A percentile compares a stretch with the other conserved stretches of the same genome.
Evolutionary conservation across 2,888 invertebrate species (phyloP).

Genomic region (Epiblema foenella): DNA sequence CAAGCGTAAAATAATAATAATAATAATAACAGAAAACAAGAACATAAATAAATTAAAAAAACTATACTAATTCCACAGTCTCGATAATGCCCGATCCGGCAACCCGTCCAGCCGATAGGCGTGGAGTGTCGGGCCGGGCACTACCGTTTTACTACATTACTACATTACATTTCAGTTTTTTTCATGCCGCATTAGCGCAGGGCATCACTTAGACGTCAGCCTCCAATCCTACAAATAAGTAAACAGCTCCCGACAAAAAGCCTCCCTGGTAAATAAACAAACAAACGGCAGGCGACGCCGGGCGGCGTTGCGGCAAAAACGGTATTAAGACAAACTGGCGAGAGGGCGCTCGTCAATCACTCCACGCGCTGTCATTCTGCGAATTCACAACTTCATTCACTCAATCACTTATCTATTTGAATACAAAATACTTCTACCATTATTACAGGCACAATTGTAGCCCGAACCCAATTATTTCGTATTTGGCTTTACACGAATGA

Average conservation of each 20-base stretch:
- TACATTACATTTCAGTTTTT: constrained; percentile 14
- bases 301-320: constrained; percentile 50
- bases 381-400: constrained; percentile 52
- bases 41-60: too few relatives aligned
- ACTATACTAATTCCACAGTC: too few relatives aligned
- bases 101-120: too few relatives aligned
- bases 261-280: constrained; percentile 34
- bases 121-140: too few relatives aligned
- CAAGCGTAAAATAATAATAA: too few relatives aligned
- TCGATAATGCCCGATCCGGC: too few relatives aligned
- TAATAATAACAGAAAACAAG: too few relatives aligned
- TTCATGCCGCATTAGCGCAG: constrained; percentile 21
- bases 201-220: constrained; percentile 42
- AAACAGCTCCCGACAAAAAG: constrained; percentile 40
- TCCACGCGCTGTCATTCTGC: constrained; percentile 40
- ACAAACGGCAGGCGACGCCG: constrained; percentile 36
- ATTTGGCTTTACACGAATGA: constrained; percentile 23
- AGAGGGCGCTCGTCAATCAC: constrained; percentile 58
- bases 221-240: constrained; percentile 40
- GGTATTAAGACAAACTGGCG: constrained; percentile 57
- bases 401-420: constrained; percentile 45
- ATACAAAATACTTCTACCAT: constrained; percentile 33
- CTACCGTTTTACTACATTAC: too few relatives aligned
- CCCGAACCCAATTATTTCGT: constrained; percentile 26
- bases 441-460: constrained; percentile 20